Base-by-base conservation (phyloP, 2,113 vertebrate genomes). In the Heptranchias perlo region DNA sequence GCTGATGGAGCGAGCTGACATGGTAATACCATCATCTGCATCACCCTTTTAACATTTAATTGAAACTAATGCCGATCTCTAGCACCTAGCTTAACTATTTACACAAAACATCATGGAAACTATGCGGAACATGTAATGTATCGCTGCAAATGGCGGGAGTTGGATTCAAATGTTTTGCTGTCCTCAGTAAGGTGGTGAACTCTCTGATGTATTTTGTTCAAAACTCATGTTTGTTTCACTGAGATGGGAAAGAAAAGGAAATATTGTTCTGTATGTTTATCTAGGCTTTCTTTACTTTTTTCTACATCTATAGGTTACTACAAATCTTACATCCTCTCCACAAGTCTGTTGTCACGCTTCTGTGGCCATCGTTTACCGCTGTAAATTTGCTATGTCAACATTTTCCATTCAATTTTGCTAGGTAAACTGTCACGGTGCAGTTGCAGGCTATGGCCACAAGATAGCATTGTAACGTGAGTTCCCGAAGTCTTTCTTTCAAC, bases 61-160 rank as follows among this genome's bases (percentile, higher is more conserved):
- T 95, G 44, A 49, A 73, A 95, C 94, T 95, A 95, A 95, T 95
- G 39, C 25, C 47, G 21, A 95, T 69, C 44, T 47, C 28, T 18
- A 69, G 64, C 65, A 95, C 25, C 18, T 91, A 91, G 28, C 35
- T 52, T 67, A 67, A 95, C 39, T 69, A 18, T 69, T 65, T 49
- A 65, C 64, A 49, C 14, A 47, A 31, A 49, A 69, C 94, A 39
- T 52, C 23, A 73, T 95, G 94, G 39, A 73, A 95, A 73, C 47
- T 69, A 35, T 16, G 18, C 3, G 84, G 84, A 87, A 87, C 23
- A 16, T 87, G 44, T 35, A 2, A 18, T 52, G 49, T n/a, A n/a
- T n/a, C n/a, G 44, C 58, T 52, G 47, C 39, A 69, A n/a, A 67
- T 31, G 21, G 31, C 64, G 52, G 28, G 44, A 69, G 64, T 14